Conservation (phyloP, 2,113 vertebrate species). For the Erpornis zantholeuca region DNA sequence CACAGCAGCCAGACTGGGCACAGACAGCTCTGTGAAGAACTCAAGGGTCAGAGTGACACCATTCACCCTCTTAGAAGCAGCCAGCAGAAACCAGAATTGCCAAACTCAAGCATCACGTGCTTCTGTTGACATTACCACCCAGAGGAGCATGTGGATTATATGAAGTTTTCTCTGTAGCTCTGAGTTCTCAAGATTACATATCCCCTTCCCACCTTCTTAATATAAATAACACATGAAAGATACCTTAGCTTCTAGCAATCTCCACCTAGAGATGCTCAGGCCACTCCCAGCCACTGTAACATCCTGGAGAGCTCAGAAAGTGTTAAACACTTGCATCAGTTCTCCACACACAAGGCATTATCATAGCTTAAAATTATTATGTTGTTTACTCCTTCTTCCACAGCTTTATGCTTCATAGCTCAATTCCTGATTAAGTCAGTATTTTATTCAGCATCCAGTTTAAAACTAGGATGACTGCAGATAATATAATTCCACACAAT, state of each 20-base stretch:
- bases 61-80: not conserved
- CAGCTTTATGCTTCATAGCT: not conserved
- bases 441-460: not conserved
- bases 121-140: not conserved
- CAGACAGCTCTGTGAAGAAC: not conserved
- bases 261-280: not conserved
- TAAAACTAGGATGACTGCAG: not conserved
- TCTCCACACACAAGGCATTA: not conserved
- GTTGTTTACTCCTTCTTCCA: not conserved
- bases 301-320: not conserved
- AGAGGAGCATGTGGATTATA: not conserved
- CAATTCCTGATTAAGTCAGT: not conserved
- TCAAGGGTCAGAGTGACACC: not conserved
- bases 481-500: not conserved
- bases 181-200: not conserved
- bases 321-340: not conserved
- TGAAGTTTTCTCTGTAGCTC: not conserved
- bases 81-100: not conserved
- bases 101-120: not conserved
- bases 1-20: not conserved
- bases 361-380: not conserved
- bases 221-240: fast-evolving
- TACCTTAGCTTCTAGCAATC: not conserved
- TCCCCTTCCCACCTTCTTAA: not conserved
- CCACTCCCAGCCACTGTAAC: not conserved